phyloP scores from a whole-genome alignment of 30 jellyfish, hydroid and myxozoan species.

The Cassiopea xamachana region DNA sequence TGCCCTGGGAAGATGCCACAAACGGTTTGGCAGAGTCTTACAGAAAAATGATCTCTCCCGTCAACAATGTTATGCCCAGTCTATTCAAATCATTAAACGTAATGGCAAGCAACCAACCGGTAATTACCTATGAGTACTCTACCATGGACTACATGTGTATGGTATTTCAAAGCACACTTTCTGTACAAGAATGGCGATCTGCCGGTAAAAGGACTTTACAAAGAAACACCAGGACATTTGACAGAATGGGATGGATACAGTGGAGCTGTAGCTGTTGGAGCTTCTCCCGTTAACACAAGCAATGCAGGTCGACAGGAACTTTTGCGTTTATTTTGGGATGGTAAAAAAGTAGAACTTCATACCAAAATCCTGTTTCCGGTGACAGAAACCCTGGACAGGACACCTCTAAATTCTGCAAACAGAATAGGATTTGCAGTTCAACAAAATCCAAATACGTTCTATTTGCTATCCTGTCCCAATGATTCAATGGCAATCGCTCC shows the following conservation, averaged over 20 bases:
- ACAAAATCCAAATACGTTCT: not conserved
- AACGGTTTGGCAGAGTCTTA: not conserved
- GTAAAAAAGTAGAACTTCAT: not conserved
- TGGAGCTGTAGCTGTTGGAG: not conserved
- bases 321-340: not conserved
- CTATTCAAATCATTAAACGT: not conserved
- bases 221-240: not conserved
- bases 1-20: not conserved
- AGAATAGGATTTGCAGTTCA: not conserved
- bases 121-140: not conserved
- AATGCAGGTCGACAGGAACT: not conserved
- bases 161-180: not conserved
- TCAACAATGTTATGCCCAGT: not conserved
- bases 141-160: not conserved
- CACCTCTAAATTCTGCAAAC: constrained; percentile 2
- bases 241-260: not conserved
- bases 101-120: not conserved
- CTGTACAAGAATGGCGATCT: not conserved
- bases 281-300: not conserved
- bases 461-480: not conserved
- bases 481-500: not conserved
- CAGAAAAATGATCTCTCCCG: not conserved
- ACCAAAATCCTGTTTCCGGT: not conserved
- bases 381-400: not conserved
- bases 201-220: not conserved